These are phyloP conservation scores for Drosophila nasuta DNA, from an alignment of 1,140 invertebrate species.

Conservation along the genomic window DNA sequence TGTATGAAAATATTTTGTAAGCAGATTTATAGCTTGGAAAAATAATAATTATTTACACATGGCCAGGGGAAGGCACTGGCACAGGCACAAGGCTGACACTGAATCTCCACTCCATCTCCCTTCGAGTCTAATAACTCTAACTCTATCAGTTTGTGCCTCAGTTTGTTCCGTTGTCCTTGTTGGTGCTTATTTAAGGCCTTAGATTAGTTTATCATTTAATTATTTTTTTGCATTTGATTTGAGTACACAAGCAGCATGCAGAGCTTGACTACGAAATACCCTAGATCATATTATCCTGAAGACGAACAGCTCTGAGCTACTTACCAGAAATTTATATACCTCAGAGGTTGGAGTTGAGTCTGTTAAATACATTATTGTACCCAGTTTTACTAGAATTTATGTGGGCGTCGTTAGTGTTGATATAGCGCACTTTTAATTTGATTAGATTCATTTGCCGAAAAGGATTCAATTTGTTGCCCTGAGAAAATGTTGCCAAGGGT, in stretches of 20 bases:
- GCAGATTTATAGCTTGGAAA: constrained; percentile 79
- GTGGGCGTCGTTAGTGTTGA: constrained; percentile 9
- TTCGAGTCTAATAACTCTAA: constrained; percentile 34
- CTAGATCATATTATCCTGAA: neutral
- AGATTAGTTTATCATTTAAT: constrained; percentile 82
- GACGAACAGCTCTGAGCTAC: neutral
- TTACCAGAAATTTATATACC: neutral
- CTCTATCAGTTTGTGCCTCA: constrained; percentile 44
- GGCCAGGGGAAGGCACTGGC: constrained; percentile 43
- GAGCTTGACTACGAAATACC: neutral
- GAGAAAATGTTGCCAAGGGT: constrained; percentile 36
- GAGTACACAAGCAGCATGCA: constrained; percentile 1
- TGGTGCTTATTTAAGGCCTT: constrained; percentile 64
- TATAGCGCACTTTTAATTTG: constrained; percentile 67
- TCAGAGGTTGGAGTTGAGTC: neutral
- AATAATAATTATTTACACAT: constrained; percentile 80
- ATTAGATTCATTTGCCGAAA: constrained; percentile 73
- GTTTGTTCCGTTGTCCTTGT: constrained; percentile 17
- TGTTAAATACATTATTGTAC: constrained; percentile 1
- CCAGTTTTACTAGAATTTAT: constrained; percentile 14
- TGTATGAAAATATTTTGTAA: constrained; percentile 76
- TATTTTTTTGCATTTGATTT: constrained; percentile 69
- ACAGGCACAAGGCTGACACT: constrained; percentile 1
- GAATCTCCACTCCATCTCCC: neutral
- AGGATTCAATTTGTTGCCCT: constrained; percentile 63